Base-by-base conservation (phyloP, 2,888 invertebrate species). In the Toxonevra muliebris region DNA sequence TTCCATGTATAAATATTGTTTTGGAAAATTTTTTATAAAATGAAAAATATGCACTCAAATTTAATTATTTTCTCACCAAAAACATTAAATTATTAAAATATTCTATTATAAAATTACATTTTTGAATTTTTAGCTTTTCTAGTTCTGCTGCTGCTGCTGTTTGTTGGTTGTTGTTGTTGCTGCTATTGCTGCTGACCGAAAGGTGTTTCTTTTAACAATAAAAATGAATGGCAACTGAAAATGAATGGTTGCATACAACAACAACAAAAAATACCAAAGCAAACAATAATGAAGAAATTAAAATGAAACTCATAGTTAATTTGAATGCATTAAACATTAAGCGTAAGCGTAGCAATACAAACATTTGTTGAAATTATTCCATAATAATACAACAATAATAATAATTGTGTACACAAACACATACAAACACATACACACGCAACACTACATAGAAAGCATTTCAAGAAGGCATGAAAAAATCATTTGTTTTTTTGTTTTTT, bases 391-490 rank as follows among this genome's bases (percentile, higher is more conserved):
- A 30, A 30, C 7, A 30, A 30, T 42, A 61, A 61, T 60, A 66
- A 61, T 66, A 54, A 60, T 17, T 45, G 50, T 41, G 48, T 45
- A 55, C 61, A 59, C 61, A 48, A 55, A 61, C 57, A 48, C 48
- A 48, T 15, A 12, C 48, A 48, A 2, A 48, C 48, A 48, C 15
- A 48, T 8, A 15, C 13, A 48, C 48, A 30, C 30, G 30, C 30
- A 30, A 30, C 13, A n/a, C 2, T 8, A 8, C 48, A 48, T 48
- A n/a, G 48, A n/a, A 48, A 48, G 12, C 64, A 64, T 60, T 64
- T 63, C 61, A 42, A 76, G 75, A 75, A 78, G 76, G 73, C 76
- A 78, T 77, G 78, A 78, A 48, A 78, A 76, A 73, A 77, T 79
- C 76, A 78, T 69, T 41, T 30, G n/a, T n/a, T n/a, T n/a, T n/a